These are phyloP conservation scores for Salvator merianae DNA, from an alignment of 2,113 vertebrate genomes.

Conservation along the genomic window DNA sequence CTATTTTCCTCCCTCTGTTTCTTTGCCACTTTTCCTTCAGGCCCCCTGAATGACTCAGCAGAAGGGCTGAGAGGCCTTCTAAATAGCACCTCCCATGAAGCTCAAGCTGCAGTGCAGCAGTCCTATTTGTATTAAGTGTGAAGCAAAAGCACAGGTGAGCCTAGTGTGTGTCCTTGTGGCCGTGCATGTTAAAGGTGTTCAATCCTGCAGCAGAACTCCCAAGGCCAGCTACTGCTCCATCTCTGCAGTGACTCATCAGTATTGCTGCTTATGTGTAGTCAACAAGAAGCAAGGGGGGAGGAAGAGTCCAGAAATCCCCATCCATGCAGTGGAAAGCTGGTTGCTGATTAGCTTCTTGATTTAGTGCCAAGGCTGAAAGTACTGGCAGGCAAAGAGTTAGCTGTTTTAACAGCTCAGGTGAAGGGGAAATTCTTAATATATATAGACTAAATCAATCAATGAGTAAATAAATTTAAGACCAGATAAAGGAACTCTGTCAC, in stretches of 20 bases:
- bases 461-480: too few relatives aligned
- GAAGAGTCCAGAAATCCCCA: neutral
- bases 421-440: neutral
- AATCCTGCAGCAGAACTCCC: neutral
- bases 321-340: neutral
- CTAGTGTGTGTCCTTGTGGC: neutral
- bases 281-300: neutral
- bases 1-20: neutral
- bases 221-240: neutral
- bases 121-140: neutral
- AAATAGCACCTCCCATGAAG: neutral
- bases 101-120: slow-evolving; percentile 37
- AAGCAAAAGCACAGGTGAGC: fast-evolving
- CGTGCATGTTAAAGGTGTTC: fast-evolving
- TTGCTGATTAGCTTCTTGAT: neutral
- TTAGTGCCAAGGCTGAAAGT: slow-evolving; percentile 16
- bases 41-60: neutral
- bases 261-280: neutral
- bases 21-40: too few relatives aligned
- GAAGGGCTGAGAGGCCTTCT: fast-evolving
- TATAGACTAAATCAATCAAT: too few relatives aligned
- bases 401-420: neutral
- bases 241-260: slow-evolving; percentile 34
- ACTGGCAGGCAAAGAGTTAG: slow-evolving; percentile 9
- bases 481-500: neutral